Conservation (phyloP, 2,888 invertebrate species). For the Steinernema carpocapsae region DNA sequence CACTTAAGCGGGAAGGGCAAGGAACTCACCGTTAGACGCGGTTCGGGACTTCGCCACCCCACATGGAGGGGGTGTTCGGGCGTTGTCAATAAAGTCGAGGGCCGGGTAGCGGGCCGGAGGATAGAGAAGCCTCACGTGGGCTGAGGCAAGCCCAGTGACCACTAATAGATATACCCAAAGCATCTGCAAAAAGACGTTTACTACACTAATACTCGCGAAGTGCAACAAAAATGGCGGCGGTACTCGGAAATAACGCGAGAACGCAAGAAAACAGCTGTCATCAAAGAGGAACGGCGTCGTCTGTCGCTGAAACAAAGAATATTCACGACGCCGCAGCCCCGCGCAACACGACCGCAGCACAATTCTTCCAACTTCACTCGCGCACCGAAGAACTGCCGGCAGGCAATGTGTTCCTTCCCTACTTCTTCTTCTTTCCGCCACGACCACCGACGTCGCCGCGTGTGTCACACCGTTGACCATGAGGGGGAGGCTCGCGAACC, state of each 20-base stretch:
- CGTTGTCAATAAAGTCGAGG: constrained; percentile 88
- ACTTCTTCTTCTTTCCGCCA: neutral
- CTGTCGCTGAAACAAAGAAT: constrained; percentile 30
- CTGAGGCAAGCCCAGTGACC: constrained; percentile 6
- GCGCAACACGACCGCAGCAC: constrained; percentile 23
- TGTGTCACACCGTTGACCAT: constrained; percentile 31
- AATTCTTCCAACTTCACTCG: constrained; percentile 29
- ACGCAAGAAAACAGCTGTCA: constrained; percentile 29
- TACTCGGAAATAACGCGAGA: neutral
- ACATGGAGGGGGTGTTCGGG: constrained; percentile 86
- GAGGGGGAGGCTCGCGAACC: constrained; percentile 10
- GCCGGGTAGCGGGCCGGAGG: constrained; percentile 74
- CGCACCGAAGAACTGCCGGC: constrained; percentile 32
- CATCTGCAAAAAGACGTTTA: constrained; percentile 12
- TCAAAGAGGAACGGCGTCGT: constrained; percentile 25
- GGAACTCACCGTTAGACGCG: constrained; percentile 40
- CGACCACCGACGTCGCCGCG: neutral
- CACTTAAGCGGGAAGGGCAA: neutral
- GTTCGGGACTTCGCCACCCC: constrained; percentile 83
- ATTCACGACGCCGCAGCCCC: constrained; percentile 21
- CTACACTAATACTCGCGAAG: neutral
- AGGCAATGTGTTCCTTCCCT: constrained; percentile 8
- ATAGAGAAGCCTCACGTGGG: constrained; percentile 29
- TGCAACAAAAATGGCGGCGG: neutral
- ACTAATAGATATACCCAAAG: constrained; percentile 29